Evolutionary conservation across 2,113 vertebrate genomes (phyloP).

Genomic region (Malurus cyaneus): DNA sequence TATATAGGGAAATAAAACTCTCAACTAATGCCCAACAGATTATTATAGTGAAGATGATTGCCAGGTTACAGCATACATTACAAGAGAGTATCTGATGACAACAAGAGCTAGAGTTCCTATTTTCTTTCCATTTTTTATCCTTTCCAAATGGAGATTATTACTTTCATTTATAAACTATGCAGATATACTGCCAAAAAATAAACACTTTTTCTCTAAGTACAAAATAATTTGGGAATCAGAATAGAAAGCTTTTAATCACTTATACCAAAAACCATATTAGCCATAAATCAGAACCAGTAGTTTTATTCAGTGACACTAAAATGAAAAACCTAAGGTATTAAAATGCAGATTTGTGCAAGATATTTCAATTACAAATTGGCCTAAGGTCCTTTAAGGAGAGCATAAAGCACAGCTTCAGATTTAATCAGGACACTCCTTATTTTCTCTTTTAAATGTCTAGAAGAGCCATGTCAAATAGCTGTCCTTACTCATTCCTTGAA

Average conservation of each 20-base stretch:
- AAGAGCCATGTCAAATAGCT: neutral
- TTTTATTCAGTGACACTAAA: neutral
- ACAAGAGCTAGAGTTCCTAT: neutral
- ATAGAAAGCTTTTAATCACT: neutral
- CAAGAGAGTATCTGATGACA: neutral
- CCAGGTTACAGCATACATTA: neutral
- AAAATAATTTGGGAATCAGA: neutral
- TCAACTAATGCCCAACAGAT: neutral
- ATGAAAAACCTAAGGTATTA: neutral
- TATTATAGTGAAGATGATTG: neutral
- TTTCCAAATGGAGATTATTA: neutral
- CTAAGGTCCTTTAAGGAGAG: slow-evolving; percentile 15
- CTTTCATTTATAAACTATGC: neutral
- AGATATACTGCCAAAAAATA: neutral
- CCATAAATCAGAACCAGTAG: neutral
- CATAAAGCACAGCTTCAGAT: neutral
- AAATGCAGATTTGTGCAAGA: neutral
- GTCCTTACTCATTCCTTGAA: neutral
- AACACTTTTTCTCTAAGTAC: neutral
- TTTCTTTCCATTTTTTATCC: neutral
- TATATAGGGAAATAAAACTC: neutral
- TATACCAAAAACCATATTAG: neutral
- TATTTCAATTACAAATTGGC: neutral
- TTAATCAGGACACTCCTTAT: neutral
- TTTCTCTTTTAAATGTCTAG: neutral